Conservation (phyloP, 1,140 invertebrate genomes). For the Oreohelix idahoensis region DNA sequence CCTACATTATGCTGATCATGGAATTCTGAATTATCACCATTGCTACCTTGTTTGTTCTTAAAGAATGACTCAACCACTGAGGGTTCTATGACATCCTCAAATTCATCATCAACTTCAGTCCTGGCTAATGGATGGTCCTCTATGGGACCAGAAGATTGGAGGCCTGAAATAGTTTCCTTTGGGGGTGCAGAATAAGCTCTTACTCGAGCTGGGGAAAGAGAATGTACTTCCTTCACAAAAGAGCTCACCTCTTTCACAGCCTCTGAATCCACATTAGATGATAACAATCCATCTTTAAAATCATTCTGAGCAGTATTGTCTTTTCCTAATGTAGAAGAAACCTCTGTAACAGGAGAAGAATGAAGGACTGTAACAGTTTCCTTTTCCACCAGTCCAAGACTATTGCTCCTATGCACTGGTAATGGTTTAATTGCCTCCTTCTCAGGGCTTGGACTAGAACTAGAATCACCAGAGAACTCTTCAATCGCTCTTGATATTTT, state of each 20-base stretch:
- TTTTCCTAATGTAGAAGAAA: not conserved
- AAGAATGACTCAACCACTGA: not conserved
- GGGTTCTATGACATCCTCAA: slow-evolving; percentile 32
- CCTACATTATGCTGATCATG: slow-evolving; percentile 8
- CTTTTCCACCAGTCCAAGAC: slow-evolving; percentile 27
- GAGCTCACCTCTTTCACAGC: not conserved
- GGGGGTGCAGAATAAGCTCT: not conserved
- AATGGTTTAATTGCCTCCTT: slow-evolving; percentile 43
- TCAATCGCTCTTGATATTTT: slow-evolving; percentile 60
- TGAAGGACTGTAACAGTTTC: slow-evolving; percentile 13
- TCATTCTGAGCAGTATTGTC: not conserved
- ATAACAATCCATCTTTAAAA: not conserved
- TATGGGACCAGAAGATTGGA: not conserved
- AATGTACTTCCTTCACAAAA: not conserved
- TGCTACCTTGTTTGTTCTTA: not conserved
- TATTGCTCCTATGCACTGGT: not conserved
- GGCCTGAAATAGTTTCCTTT: not conserved
- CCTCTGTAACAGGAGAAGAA: not conserved
- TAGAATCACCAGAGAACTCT: slow-evolving; percentile 59
- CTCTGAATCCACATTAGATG: not conserved
- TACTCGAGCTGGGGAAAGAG: not conserved
- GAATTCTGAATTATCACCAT: slow-evolving; percentile 25
- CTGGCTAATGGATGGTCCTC: slow-evolving; percentile 33
- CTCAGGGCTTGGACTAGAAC: slow-evolving; percentile 48
- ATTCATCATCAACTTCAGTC: slow-evolving; percentile 33